Evolutionary conservation across 1,140 invertebrate species (phyloP).

Genomic region (Metaphire vulgaris): DNA sequence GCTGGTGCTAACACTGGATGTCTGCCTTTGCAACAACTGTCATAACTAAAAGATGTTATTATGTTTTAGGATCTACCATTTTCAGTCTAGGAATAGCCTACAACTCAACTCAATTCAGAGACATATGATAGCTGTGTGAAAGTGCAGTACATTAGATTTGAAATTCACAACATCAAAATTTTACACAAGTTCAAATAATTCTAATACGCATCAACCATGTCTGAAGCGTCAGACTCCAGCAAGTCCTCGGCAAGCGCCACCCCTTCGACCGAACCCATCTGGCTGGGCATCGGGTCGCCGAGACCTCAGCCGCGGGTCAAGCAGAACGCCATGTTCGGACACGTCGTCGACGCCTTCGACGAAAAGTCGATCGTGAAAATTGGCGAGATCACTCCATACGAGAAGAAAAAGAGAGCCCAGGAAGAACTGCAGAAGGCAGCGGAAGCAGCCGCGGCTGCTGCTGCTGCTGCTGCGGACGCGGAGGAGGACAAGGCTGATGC

Average conservation of each 20-base stretch:
- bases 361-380: constrained; percentile 34
- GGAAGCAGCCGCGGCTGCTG: background rate
- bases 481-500: constrained; percentile 31
- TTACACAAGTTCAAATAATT: no score
- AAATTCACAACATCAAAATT: no score
- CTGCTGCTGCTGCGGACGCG: constrained; percentile 35
- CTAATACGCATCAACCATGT: no score
- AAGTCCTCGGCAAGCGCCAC: background rate
- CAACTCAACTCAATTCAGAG: no score
- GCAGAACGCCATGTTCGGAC: constrained; percentile 45
- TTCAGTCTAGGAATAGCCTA: no score
- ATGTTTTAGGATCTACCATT: no score
- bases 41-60: no score
- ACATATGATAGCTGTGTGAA: no score
- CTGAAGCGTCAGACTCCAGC: background rate
- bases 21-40: no score
- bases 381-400: constrained; percentile 18
- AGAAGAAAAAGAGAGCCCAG: constrained; percentile 12
- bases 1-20: no score
- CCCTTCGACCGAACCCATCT: constrained; percentile 1
- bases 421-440: constrained; percentile 5
- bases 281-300: constrained; percentile 18
- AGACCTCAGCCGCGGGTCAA: constrained; percentile 38
- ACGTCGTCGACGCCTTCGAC: constrained; percentile 43
- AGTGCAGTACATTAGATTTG: no score